Evolutionary conservation across 2,113 vertebrate species (phyloP), one percentile per base, ranked within the genome.

Genomic region (Malurus elegans): DNA sequence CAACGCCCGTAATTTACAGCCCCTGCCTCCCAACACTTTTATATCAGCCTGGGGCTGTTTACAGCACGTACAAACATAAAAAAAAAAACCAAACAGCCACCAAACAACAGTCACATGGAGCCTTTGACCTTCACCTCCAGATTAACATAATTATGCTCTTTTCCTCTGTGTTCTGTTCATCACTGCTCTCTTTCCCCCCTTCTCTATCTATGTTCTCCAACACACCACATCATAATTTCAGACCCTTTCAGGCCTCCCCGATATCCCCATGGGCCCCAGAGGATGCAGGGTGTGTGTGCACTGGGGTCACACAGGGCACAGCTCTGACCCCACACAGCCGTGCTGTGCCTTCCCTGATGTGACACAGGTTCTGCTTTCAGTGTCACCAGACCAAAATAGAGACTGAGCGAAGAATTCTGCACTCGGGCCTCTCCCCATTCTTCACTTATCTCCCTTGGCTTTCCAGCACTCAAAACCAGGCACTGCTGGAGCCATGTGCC

Each of bases 121-220:
- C 38, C 76, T 81, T 75, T 94, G 86, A 92, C 93, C 93, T 96
- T 94, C 86, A 86, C 79, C 93, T 87, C 87, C 38, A 79, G 25
- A 17, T 79, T 66, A 44, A 56, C 7, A 7, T 57, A 78, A 86
- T 48, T 75, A 29, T 0, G 1, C n/a, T 83, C 26, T 64, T 62
- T 56, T 60, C 31, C 31, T 84, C 44, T 44, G 31, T 1, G 8
- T 66, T 62, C 69, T 20, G 16, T 65, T 83, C 51, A 60, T 83
- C 38, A 2, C 18, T 40, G 34, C 56, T 60, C 51, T 57, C 53
- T 62, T 50, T 50, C 5, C 11, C 36, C 17, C 23, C 14, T 12
- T 14, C 40, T 32, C 34, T 16, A 23, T 9, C 53, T 2, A 0
- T 2, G 7, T 31, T 88, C 40, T 40, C 91, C 32, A 47, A 26